These are phyloP conservation scores for Clamator glandarius DNA, from an alignment of 2,797 vertebrate genomes.

Conservation along the genomic window DNA sequence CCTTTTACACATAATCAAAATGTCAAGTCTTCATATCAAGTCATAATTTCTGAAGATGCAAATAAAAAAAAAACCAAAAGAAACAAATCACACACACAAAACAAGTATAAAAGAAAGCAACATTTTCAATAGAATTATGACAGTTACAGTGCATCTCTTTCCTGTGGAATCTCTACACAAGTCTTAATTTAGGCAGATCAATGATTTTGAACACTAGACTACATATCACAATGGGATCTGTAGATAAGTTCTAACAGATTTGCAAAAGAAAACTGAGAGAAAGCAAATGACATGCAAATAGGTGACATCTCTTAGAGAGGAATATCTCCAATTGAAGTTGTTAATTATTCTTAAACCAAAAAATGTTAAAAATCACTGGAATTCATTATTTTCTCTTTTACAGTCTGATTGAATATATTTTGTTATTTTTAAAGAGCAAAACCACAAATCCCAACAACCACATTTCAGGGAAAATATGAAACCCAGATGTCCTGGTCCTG, in stretches of 20 bases:
- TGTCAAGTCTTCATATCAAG: not conserved
- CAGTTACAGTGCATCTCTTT: not conserved
- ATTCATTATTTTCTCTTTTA: not conserved
- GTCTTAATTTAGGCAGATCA: not conserved
- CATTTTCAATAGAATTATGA: not conserved
- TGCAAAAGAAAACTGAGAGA: not conserved
- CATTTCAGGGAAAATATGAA: conserved; percentile 11
- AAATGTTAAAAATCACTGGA: not conserved
- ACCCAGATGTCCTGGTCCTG: conserved; percentile 28
- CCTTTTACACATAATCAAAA: not conserved
- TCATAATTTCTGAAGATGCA: not conserved
- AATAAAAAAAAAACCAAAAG: not conserved
- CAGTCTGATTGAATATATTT: not conserved
- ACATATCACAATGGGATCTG: not conserved
- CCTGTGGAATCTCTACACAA: not conserved
- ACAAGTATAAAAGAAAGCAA: not conserved
- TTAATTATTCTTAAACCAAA: not conserved
- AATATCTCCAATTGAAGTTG: not conserved
- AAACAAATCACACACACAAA: no score
- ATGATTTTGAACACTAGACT: not conserved
- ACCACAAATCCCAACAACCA: not conserved
- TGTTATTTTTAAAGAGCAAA: not conserved
- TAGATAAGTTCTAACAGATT: not conserved
- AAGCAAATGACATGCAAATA: not conserved
- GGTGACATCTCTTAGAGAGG: not conserved